phyloP scores from a whole-genome alignment of 1,140 invertebrate species.

The Megalopta genalis region DNA sequence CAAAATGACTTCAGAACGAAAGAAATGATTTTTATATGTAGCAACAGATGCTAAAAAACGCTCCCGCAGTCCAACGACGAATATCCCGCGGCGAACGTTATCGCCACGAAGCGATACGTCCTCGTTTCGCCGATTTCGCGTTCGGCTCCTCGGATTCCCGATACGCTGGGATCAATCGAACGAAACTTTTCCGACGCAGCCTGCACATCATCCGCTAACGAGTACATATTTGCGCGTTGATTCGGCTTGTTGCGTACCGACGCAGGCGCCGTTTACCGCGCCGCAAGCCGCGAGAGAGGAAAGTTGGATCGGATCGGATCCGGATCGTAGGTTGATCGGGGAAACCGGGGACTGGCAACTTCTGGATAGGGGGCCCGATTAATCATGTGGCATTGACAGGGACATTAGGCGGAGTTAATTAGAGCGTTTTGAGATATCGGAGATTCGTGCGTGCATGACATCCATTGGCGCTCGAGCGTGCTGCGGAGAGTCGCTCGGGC shows the following conservation, averaged over 20 bases:
- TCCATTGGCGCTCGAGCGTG: neutral
- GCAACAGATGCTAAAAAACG: too few relatives aligned
- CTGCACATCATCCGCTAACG: neutral
- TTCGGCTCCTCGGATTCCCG: neutral
- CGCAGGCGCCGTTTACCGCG: neutral
- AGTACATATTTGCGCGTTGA: neutral
- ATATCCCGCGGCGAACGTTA: too few relatives aligned
- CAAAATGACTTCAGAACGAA: too few relatives aligned
- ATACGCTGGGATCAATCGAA: neutral
- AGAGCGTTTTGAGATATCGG: conserved; percentile 7
- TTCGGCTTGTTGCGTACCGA: neutral
- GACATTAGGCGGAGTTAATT: conserved; percentile 24
- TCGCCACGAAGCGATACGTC: too few relatives aligned
- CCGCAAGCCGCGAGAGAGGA: neutral
- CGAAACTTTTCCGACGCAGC: neutral
- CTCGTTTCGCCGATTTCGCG: too few relatives aligned
- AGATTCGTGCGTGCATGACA: neutral
- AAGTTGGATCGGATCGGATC: neutral
- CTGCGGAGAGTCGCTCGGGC: too few relatives aligned
- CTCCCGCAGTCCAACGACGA: too few relatives aligned
- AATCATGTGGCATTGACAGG: conserved; percentile 19
- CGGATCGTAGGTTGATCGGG: too few relatives aligned
- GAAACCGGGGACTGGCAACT: neutral
- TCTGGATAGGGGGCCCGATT: neutral
- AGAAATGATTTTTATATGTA: too few relatives aligned